These are phyloP conservation scores for Coendou prehensilis DNA, from an alignment of 2,797 vertebrate genomes.

Conservation along the genomic window DNA sequence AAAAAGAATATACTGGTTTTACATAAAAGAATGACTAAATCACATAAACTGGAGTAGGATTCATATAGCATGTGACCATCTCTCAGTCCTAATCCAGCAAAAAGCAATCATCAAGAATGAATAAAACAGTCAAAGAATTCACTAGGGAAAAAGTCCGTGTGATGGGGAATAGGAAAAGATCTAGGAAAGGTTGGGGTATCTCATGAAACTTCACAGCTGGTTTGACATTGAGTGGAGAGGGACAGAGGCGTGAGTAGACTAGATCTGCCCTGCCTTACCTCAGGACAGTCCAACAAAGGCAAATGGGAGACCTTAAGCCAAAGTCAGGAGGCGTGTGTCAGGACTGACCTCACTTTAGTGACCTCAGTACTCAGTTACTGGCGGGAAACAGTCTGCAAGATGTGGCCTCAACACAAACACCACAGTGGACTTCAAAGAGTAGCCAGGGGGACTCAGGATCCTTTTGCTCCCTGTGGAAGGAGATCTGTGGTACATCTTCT, in stretches of 20 bases:
- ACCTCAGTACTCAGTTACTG: not conserved
- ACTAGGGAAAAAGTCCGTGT: not conserved
- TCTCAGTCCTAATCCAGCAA: not conserved
- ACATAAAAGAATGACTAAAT: not conserved
- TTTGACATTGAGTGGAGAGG: not conserved
- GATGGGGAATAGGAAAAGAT: not conserved
- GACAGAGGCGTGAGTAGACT: not conserved
- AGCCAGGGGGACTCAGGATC: not conserved
- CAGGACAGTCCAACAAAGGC: not conserved
- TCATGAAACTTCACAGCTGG: not conserved
- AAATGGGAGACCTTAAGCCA: not conserved
- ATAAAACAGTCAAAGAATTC: not conserved
- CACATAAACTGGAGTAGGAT: not conserved
- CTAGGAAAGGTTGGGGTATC: not conserved
- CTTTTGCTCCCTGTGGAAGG: not conserved
- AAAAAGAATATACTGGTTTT: not conserved
- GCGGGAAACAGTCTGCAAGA: not conserved
- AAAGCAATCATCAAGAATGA: not conserved
- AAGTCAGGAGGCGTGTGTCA: not conserved
- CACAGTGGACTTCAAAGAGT: not conserved
- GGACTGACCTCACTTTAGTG: not conserved
- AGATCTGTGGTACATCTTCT: not conserved
- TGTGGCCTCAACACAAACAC: not conserved
- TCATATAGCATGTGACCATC: not conserved
- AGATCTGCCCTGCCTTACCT: not conserved